Base-by-base conservation (phyloP, 2,113 vertebrate genomes). In the Cryptomyrus ogoouensis region DNA sequence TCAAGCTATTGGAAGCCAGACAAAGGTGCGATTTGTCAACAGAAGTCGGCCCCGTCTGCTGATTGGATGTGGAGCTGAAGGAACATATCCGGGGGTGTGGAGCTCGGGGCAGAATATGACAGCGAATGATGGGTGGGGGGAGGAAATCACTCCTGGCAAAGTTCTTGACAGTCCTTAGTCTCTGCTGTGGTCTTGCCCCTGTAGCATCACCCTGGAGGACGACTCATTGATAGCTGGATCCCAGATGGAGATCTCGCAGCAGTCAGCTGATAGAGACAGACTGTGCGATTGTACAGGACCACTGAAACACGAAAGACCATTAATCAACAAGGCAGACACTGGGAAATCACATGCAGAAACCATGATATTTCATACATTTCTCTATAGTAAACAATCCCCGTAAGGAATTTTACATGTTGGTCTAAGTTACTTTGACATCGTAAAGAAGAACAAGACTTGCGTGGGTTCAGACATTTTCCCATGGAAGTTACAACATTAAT, bases 1-100 rank as follows among this genome's bases (percentile, higher is more conserved):
- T 56, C 77, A 88, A 89, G 83, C 83, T 90, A 2, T 52, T 87
- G 53, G 83, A 83, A 53, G 13, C 35, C 83, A 86, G 88, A 49
- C 70, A 90, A 91, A 84, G 70, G 85, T 88, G 84, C 90, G 91
- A 92, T 92, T 90, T 77, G 70, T 90, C 83, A 91, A 19, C 83
- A 84, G 27, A 50, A 91, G 90, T 91, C 89, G 84, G 88, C 91
- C 89, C 89, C 83, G 83, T 91, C 89, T 56, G 83, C 90, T 91
- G 90, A 91, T 91, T 93, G 91, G 89, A 91, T 90, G 88, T 90
- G 10, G 35, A 88, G 84, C 39, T 84, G 90, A 56, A 91, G 77
- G 91, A 92, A 92, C 91, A 89, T 92, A 56, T 90, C 90, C 74
- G 17, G 70, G 70, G 35, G 3, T 77, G 74, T 80, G 15, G 27